Evolutionary conservation across 2,797 vertebrate species (phyloP).

Genomic region (Sebastes kiyomatsui): DNA sequence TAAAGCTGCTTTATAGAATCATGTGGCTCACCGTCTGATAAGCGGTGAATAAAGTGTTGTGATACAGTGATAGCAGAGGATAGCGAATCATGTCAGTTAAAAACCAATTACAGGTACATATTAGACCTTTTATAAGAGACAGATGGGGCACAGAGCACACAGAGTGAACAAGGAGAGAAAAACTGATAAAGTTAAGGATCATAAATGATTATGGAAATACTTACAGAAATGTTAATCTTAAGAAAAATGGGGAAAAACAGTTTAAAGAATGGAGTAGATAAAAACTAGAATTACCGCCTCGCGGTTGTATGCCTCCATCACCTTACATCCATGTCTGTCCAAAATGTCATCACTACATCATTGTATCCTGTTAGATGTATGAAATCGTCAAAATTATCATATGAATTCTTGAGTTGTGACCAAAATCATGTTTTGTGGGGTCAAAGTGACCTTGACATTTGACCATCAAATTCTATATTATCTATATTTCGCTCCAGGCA

Average conservation of each 20-base stretch:
- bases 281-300: background rate
- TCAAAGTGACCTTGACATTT: background rate
- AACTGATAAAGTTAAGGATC: background rate
- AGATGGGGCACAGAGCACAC: slow-evolving; percentile 12
- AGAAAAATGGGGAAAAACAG: background rate
- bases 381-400: background rate
- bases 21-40: slow-evolving; percentile 49
- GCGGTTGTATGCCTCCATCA: background rate
- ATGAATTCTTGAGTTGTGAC: background rate
- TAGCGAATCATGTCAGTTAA: slow-evolving; percentile 54
- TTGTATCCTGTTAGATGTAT: background rate
- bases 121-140: slow-evolving; percentile 51
- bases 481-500: background rate
- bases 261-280: background rate
- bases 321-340: background rate
- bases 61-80: slow-evolving; percentile 54
- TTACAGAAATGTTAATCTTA: background rate
- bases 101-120: slow-evolving; percentile 67
- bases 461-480: background rate
- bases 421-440: background rate
- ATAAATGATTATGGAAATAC: slow-evolving; percentile 4
- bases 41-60: slow-evolving; percentile 59
- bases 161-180: background rate
- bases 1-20: slow-evolving; percentile 41
- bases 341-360: background rate